Base-by-base conservation (phyloP, 2,888 invertebrate species). In the Oxystoma pomonae region DNA sequence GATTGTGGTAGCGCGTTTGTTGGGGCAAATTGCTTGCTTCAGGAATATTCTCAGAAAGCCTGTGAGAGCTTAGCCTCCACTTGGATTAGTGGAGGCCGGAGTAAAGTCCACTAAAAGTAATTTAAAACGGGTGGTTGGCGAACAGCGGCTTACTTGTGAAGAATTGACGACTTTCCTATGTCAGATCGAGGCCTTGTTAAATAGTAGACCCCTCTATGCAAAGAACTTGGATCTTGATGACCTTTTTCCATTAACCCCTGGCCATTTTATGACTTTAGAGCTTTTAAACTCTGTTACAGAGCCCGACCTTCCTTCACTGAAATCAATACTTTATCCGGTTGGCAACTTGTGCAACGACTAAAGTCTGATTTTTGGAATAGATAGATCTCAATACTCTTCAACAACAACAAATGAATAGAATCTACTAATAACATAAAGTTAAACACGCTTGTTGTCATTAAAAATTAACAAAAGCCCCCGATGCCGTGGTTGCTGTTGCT, bases 41-140 rank as follows among this genome's bases (percentile, higher is more conserved):
- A 57, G 7, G 19, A 3, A 7, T 19, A 35, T 12, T 35, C 35
- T 7, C 3, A 35, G 35, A 12, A 57, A 17, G 17, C 17, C 5
- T 57, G 16, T 18, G 20, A 35, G 12, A 35, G 35, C 35, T 35
- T 35, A 35, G 12, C 5, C 35, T 7, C 12, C 12, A 7, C 35
- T 3, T 35, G 35, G 35, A 49, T 16, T 58, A n/a, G 20, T n/a
- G 21, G 58, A 58, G 22, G 22, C 49, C 5, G 51, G 18, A 59
- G 21, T 17, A 17, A 59, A 50, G 16, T 19, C 51, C 7, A 51
- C 53, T 18, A 49, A 18, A 19, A 17, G 12, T 18, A 18, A 51
- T 59, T 51, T 50, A 50, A 59, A 59, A 49, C 22, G 61, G 2
- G 18, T 49, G 3, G 35, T 35, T 3, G 35, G 35, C 35, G 35